Base-by-base conservation (phyloP, 2,797 vertebrate species). In the Pipistrellus pipistrellus region DNA sequence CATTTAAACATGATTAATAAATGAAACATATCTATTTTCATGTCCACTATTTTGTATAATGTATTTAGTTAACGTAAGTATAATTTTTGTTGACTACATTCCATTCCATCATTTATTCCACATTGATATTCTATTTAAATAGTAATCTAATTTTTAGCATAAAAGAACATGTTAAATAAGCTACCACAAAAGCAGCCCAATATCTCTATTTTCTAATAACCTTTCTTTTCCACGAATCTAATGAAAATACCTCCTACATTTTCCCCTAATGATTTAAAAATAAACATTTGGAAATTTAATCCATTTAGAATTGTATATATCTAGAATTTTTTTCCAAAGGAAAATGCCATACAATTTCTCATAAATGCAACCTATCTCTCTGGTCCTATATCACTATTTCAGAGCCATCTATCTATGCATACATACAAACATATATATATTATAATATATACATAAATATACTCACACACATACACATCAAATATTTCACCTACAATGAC, bases 81-180 rank as follows among this genome's bases (percentile, higher is more conserved):
- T 46, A 62, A 44, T 51, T 96, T 93, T 51, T 78, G 18, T 75
- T 92, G 86, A 69, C 20, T 87, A 77, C 8, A 84, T 30, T 66
- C 1, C 20, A 93, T 71, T 85, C 11, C 46, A 93, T 76, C 25
- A 48, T 72, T 88, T 92, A 87, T 66, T 90, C 27, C 38, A 57
- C 35, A 81, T 18, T 73, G 46, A 81, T 35, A 66, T 30, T 35
- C 73, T 82, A 85, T 55, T 92, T 95, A 92, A 94, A 90, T 18
- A 68, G 87, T 77, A 72, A 35, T 85, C 25, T 82, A 76, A 90
- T 80, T 88, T 94, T 10, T 75, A 44, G 23, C 46, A 94, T 82
- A 95, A 95, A 84, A 62, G 14, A 94, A 76, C 25, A 93, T 32
- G 10, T 76, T 64, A 89, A 89, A 75, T 77, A 77, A 92, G 14